Evolutionary conservation across 2,797 vertebrate genomes (phyloP).

Genomic region (Brotogeris chrysoptera): DNA sequence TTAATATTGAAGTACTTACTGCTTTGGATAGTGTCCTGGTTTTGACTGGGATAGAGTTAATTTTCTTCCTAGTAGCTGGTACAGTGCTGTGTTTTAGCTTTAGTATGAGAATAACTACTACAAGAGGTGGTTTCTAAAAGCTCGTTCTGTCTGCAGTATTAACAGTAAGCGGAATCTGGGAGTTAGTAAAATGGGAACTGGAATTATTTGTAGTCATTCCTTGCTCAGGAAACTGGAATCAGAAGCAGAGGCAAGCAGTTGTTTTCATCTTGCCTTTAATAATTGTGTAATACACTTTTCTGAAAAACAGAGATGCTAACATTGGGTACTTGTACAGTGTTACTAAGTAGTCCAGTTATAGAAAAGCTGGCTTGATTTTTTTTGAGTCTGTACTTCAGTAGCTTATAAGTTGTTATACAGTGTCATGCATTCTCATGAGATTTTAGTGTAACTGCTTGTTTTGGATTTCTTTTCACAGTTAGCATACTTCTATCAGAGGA

Average conservation of each 20-base stretch:
- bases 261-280: background rate
- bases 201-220: background rate
- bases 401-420: background rate
- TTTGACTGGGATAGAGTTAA: background rate
- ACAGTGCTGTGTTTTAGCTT: background rate
- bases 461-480: slow-evolving; percentile 79
- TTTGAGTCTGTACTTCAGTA: background rate
- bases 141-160: background rate
- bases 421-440: background rate
- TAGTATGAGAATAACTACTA: background rate
- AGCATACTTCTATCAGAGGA: slow-evolving; percentile 97
- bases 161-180: background rate
- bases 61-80: background rate
- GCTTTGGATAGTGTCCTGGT: background rate
- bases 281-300: background rate
- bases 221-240: background rate
- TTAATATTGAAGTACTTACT: background rate
- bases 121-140: background rate
- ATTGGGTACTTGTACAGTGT: background rate
- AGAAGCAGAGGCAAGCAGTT: background rate
- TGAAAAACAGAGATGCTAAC: background rate
- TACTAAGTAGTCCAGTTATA: background rate
- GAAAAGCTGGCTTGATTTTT: background rate
- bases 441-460: slow-evolving; percentile 2
- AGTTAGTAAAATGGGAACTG: background rate